phyloP scores from a whole-genome alignment of 2,888 invertebrate genomes.

The Ennomos fuscantarius region DNA sequence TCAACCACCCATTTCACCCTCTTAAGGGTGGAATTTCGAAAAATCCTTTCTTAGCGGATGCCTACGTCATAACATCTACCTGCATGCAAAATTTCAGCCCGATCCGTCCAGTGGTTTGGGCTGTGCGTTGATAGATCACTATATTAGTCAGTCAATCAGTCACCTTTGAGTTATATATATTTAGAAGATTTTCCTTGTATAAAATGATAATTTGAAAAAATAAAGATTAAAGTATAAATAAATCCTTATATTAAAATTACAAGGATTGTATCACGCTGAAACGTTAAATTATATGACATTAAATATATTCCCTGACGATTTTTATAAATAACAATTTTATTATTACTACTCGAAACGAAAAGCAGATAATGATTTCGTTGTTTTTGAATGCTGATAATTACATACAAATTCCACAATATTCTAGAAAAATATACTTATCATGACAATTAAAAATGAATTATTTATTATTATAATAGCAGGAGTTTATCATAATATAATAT shows the following conservation, averaged over 20 bases:
- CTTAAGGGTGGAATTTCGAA: no score
- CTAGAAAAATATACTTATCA: conserved; percentile 41
- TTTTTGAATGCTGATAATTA: conserved; percentile 36
- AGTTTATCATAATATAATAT: conserved; percentile 71
- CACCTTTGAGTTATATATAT: no score
- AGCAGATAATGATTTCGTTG: conserved; percentile 31
- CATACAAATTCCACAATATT: conserved; percentile 35
- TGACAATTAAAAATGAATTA: conserved; percentile 41
- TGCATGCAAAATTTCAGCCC: no score
- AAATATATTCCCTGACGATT: background rate
- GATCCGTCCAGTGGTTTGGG: no score
- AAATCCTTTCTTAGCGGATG: no score
- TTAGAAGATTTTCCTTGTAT: no score
- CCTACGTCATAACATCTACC: no score
- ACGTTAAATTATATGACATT: background rate
- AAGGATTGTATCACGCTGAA: background rate
- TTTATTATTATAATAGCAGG: conserved; percentile 60
- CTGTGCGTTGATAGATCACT: no score
- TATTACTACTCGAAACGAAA: conserved; percentile 22
- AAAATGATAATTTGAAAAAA: no score
- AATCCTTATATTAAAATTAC: background rate
- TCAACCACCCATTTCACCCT: no score
- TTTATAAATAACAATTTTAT: conserved; percentile 14
- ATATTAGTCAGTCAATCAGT: no score
- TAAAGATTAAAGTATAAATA: no score